phyloP scores from a whole-genome alignment of 2,888 invertebrate species.

The Drosophila putrida region DNA sequence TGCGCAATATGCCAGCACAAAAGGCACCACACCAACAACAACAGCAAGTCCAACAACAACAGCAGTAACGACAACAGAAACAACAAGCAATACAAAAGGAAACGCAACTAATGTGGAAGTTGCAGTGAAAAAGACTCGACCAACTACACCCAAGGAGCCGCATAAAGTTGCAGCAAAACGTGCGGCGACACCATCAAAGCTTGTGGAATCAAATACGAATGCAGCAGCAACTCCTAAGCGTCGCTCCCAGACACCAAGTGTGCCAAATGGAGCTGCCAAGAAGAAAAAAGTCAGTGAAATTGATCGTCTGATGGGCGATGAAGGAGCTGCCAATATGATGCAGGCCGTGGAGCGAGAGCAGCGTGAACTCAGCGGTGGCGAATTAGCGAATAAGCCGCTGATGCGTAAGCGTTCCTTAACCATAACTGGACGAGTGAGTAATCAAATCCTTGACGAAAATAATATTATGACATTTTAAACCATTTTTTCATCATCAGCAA shows the following conservation, averaged over 20 bases:
- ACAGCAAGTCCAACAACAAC: neutral
- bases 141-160: conserved; percentile 65
- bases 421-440: conserved; percentile 70
- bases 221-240: conserved; percentile 54
- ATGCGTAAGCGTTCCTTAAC: conserved; percentile 82
- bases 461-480: too few species aligned
- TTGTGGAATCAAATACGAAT: conserved; percentile 17
- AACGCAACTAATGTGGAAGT: conserved; percentile 35
- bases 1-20: conserved; percentile 80
- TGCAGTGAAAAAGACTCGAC: conserved; percentile 64
- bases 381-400: conserved; percentile 67
- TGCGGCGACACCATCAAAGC: conserved; percentile 45
- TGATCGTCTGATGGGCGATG: conserved; percentile 92
- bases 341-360: conserved; percentile 89
- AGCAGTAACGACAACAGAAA: neutral
- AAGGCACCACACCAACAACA: conserved; percentile 16
- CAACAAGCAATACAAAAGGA: neutral
- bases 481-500: neutral
- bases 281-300: conserved; percentile 90
- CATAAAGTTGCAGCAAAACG: conserved; percentile 44
- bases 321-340: conserved; percentile 94
- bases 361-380: conserved; percentile 71
- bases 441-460: too few species aligned
- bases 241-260: conserved; percentile 77
- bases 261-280: conserved; percentile 66